Evolutionary conservation across 2,113 vertebrate genomes (phyloP).

Genomic region (Xiphorhynchus elegans): DNA sequence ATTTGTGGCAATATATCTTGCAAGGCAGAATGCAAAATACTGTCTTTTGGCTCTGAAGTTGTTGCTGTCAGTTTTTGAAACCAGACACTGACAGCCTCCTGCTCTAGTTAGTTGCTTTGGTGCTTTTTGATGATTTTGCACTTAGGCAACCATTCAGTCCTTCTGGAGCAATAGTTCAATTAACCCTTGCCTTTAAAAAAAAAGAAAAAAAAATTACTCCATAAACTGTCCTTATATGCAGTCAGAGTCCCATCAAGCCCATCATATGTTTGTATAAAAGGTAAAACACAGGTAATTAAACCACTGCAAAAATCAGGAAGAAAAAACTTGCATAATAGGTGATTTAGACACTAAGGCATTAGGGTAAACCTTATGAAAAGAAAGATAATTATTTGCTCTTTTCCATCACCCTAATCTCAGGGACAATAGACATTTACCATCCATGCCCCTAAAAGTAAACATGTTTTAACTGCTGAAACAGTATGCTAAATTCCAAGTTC

Average conservation of each 20-base stretch:
- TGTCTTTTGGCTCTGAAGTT: neutral
- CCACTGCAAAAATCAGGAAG: neutral
- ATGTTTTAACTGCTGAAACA: neutral
- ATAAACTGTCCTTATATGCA: neutral
- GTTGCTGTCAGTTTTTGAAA: neutral
- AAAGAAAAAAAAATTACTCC: neutral
- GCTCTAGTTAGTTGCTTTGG: neutral
- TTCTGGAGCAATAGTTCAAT: neutral
- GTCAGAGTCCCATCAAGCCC: neutral
- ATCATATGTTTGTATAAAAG: neutral
- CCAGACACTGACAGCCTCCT: neutral
- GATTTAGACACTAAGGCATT: neutral
- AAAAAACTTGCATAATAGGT: neutral
- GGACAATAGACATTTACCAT: neutral
- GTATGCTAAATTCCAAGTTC: neutral
- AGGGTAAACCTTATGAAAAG: neutral
- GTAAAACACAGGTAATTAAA: neutral
- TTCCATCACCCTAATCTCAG: neutral
- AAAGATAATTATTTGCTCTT: neutral
- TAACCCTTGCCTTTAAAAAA: neutral
- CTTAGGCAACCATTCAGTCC: neutral
- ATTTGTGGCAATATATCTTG: neutral
- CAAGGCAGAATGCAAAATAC: constrained; percentile 1
- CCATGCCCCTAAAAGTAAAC: neutral
- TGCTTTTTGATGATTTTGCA: neutral